Evolutionary conservation across 1,140 invertebrate genomes (phyloP), one percentile per base, ranked within the genome.

Genomic region (Monomorium pharaonis): DNA sequence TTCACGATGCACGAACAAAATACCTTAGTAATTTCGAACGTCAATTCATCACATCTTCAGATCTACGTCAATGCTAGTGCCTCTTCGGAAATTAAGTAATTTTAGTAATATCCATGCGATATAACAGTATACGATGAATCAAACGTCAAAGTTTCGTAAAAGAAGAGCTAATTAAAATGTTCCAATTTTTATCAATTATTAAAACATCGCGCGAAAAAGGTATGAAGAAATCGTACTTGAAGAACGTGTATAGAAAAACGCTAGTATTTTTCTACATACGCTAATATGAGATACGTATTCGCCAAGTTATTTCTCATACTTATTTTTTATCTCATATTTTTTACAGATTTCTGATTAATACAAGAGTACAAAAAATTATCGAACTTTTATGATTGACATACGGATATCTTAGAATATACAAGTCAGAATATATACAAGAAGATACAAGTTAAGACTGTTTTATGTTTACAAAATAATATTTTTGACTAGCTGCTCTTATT

Each of bases 41-140:
- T 88, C 10, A 63, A 86, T 51, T 42, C 89, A 16, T 88, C 89
- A 70, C 58, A 90, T 5, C 56, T 91, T 7, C 70, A 89, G 62
- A 14, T 86, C n/a, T 90, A 86, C 33, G 83, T 47, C 21, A 62
- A 84, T n/a, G 80, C 76, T 83, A 85, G 87, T 24, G 42, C 67
- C 10, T 85, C 85, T 24, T 76, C 85, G 16, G 63, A 88, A 78
- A 81, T 86, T 76, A 56, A 86, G 9, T 81, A 49, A 86, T 47
- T 65, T 81, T 65, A 24, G 12, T 51, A 65, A 4, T 65, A 33
- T 44, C 56, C 27, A 37, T 37, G 33, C 27, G n/a, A n/a, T 6
- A 5, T 63, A 37, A 37, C 21, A 42, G 30, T 42, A 21, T 24
- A 42, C 3, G 12, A 33, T n/a, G 12, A 63, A 56, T 56, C 21